A percentile compares a stretch with the other conserved stretches of the same genome.
phyloP scores from a whole-genome alignment of 2,113 vertebrate species.

The Typhlomys cinereus region DNA sequence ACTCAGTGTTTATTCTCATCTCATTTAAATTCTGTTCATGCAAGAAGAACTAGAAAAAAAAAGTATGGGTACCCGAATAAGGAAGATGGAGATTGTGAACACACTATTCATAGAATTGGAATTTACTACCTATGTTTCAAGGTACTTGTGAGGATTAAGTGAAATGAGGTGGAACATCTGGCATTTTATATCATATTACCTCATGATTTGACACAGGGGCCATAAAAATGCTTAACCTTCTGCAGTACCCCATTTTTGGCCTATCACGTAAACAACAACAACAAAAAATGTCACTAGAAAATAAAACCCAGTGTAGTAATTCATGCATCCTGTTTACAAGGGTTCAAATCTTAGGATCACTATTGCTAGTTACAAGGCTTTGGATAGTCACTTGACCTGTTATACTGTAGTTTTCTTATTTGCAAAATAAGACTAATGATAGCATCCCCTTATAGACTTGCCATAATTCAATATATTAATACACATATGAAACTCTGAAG shows the following conservation, averaged over 20 bases:
- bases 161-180: neutral
- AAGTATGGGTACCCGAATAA: neutral
- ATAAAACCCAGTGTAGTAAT: neutral
- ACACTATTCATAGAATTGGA: slow-evolving; percentile 23
- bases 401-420: neutral
- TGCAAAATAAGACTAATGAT: neutral
- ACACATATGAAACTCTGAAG: neutral
- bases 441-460: neutral
- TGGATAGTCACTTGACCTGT: neutral
- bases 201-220: neutral
- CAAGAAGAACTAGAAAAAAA: neutral
- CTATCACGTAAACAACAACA: neutral
- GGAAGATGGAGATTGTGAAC: neutral
- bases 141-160: neutral
- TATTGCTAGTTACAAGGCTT: neutral
- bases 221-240: slow-evolving; percentile 9
- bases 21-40: neutral
- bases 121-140: neutral
- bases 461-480: neutral
- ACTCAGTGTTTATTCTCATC: neutral
- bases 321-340: neutral
- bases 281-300: slow-evolving; percentile 16
- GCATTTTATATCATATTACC: neutral
- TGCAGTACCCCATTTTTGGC: neutral
- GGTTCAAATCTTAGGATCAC: neutral